A percentile compares a stretch with the other conserved stretches of the same genome.
phyloP scores from a whole-genome alignment of 1,140 invertebrate genomes.

The Steinernema feltiae region DNA sequence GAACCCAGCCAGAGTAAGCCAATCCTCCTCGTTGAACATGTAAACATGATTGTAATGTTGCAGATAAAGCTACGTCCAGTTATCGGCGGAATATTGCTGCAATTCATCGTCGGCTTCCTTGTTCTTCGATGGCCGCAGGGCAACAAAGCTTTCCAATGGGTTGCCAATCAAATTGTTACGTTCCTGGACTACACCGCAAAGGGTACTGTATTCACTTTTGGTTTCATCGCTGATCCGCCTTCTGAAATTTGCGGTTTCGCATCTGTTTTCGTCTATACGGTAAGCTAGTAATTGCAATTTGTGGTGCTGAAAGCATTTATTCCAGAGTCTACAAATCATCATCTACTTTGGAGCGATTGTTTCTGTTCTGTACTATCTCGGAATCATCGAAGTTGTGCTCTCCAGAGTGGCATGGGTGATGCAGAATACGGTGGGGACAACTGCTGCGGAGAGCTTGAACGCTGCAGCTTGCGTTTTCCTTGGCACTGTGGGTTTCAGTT shows the following conservation, averaged over 20 bases:
- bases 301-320: conserved; percentile 14
- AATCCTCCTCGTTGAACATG: background rate
- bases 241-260: conserved; percentile 67
- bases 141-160: conserved; percentile 71
- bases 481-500: conserved; percentile 67
- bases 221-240: conserved; percentile 60
- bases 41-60: conserved; percentile 17
- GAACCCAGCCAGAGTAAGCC: background rate
- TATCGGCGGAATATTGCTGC: conserved; percentile 71
- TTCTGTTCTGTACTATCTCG: conserved; percentile 80
- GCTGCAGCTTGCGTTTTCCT: conserved; percentile 81
- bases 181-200: conserved; percentile 72
- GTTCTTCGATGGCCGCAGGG: conserved; percentile 77
- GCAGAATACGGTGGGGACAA: conserved; percentile 71
- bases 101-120: conserved; percentile 76
- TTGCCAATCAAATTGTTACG: conserved; percentile 68
- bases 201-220: conserved; percentile 78
- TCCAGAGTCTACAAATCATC: conserved; percentile 65
- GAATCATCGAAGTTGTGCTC: conserved; percentile 77
- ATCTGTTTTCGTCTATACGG: conserved; percentile 64
- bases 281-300: conserved; percentile 57
- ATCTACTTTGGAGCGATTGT: conserved; percentile 84
- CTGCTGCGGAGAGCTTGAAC: conserved; percentile 80
- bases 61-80: conserved; percentile 62
- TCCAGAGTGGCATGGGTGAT: conserved; percentile 72